Percentiles rank a stretch among this genome's conserved stretches.
These are phyloP conservation scores for Drosophila borealis DNA, from an alignment of 2,888 invertebrate species.

Conservation along the genomic window DNA sequence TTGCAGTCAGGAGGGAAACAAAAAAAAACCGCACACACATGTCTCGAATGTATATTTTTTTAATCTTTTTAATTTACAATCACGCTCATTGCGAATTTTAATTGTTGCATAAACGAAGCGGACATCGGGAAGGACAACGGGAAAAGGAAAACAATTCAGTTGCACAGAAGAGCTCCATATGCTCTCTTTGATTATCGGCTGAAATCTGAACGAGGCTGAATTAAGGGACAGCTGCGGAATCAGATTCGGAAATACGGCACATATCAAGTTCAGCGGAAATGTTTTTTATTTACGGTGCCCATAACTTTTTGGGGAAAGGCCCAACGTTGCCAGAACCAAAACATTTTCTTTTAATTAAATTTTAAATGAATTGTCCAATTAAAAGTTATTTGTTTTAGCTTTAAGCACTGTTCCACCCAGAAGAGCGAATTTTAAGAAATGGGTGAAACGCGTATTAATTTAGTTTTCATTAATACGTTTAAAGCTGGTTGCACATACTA, in stretches of 20 bases:
- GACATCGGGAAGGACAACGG: conserved; percentile 34
- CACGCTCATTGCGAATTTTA: conserved; percentile 72
- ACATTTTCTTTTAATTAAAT: no score
- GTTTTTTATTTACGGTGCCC: conserved; percentile 1
- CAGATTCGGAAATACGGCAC: conserved; percentile 18
- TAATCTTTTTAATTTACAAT: conserved; percentile 80
- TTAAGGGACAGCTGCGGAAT: conserved; percentile 6
- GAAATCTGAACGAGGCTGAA: conserved; percentile 46
- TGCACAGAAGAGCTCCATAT: conserved; percentile 1
- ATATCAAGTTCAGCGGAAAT: conserved; percentile 15
- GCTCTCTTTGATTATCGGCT: conserved; percentile 68
- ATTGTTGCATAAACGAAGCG: conserved; percentile 76
- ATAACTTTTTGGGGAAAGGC: neutral
- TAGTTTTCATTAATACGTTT: no score
- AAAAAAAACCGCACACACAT: conserved; percentile 24
- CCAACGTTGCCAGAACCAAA: no score
- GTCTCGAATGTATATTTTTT: conserved; percentile 44
- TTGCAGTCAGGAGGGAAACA: conserved; percentile 2
- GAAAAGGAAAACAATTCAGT: conserved; percentile 21
- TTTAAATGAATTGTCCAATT: neutral
- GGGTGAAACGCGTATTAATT: no score
- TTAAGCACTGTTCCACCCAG: no score
- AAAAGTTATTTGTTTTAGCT: no score
- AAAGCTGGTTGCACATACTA: no score
- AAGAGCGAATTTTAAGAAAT: no score